A percentile compares a stretch with the other conserved stretches of the same genome.
Conservation (phyloP, 2,888 invertebrate species). For the Timema podura region DNA sequence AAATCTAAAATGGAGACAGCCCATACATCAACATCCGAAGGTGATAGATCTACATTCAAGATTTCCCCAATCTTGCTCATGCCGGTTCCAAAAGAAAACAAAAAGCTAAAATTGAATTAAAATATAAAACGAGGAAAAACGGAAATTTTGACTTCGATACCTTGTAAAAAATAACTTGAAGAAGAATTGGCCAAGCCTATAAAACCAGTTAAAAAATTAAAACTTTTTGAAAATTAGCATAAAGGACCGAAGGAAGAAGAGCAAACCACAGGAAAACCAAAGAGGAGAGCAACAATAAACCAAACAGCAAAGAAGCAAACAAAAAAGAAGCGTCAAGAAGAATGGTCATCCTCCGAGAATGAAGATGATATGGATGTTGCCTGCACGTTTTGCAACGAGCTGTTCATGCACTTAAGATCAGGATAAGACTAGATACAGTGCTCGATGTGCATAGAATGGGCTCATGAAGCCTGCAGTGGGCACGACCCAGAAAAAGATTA, state of each 20-base stretch:
- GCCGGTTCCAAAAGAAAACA: too few species aligned
- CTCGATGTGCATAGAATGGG: not conserved
- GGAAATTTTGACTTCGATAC: not conserved
- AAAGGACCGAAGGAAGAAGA: not conserved
- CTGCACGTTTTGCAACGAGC: conserved; percentile 12
- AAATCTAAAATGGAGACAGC: too few species aligned
- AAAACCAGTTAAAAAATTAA: not conserved
- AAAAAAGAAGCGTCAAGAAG: not conserved
- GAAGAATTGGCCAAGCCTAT: too few species aligned
- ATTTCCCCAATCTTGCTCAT: too few species aligned
- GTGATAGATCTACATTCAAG: too few species aligned
- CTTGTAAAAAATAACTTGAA: conserved; percentile 11
- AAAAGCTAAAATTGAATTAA: too few species aligned
- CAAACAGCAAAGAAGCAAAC: not conserved
- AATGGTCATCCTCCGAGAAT: not conserved
- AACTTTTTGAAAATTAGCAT: not conserved
- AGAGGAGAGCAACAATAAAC: not conserved
- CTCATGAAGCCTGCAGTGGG: conserved; percentile 34
- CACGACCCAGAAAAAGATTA: too few species aligned
- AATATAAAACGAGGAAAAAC: too few species aligned
- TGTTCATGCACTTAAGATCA: conserved; percentile 10
- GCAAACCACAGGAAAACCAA: not conserved
- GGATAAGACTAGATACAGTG: not conserved
- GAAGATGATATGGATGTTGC: conserved; percentile 10
- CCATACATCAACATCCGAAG: too few species aligned